Conservation (phyloP, 1,140 invertebrate genomes). For the Zaprionus gabonicus region DNA sequence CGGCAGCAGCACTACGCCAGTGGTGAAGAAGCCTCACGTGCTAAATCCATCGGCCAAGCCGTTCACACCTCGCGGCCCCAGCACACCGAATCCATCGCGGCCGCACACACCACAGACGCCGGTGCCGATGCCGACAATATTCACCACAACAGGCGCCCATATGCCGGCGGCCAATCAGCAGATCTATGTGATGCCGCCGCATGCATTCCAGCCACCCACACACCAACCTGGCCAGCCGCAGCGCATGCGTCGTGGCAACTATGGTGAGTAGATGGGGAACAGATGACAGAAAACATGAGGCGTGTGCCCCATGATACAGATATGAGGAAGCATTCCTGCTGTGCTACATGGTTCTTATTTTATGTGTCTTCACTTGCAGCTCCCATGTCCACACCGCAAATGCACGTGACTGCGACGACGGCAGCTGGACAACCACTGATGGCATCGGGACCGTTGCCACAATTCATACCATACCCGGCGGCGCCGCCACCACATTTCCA, state of each 20-base stretch:
- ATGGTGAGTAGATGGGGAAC: constrained; percentile 55
- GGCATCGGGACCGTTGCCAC: constrained; percentile 89
- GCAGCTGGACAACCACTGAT: constrained; percentile 94
- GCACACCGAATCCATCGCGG: constrained; percentile 87
- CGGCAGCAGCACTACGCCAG: constrained; percentile 84
- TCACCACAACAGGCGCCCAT: constrained; percentile 65
- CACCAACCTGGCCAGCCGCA: constrained; percentile 81
- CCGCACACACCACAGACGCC: constrained; percentile 95
- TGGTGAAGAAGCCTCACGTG: constrained; percentile 84
- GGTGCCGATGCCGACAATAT: constrained; percentile 85
- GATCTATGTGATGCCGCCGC: constrained; percentile 85
- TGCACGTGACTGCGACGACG: constrained; percentile 89
- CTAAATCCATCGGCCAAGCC: constrained; percentile 93
- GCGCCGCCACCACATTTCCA: constrained; percentile 87
- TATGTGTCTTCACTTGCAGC: constrained; percentile 84
- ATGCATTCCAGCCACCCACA: constrained; percentile 85
- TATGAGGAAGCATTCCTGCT: too few relatives aligned
- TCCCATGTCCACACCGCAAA: constrained; percentile 87
- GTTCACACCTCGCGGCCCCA: constrained; percentile 92
- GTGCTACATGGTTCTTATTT: neutral
- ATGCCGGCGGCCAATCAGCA: constrained; percentile 61
- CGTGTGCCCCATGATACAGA: too few relatives aligned
- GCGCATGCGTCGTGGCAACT: constrained; percentile 73
- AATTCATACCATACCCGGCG: constrained; percentile 87
- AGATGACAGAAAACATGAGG: too few relatives aligned